Evolutionary conservation across 2,888 invertebrate genomes (phyloP).

Genomic region (Falcaria lacertinaria): DNA sequence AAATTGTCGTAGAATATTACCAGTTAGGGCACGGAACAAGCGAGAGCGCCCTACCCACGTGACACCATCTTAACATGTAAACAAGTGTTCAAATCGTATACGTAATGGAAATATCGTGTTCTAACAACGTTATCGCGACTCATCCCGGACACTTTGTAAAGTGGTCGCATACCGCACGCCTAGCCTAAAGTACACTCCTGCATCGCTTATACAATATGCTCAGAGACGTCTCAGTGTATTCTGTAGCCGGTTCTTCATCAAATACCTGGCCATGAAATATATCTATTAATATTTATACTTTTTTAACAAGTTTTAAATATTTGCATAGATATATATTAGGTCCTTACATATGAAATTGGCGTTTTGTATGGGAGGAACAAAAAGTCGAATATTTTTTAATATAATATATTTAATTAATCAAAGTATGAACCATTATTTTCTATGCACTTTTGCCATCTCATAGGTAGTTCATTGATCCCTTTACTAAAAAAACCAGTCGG

Average conservation of each 20-base stretch:
- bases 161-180: slow-evolving; percentile 66
- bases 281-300: slow-evolving; percentile 14
- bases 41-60: slow-evolving; percentile 57
- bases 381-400: no score
- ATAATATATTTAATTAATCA: no score
- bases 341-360: no score
- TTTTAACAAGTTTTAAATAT: slow-evolving; percentile 5
- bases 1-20: slow-evolving; percentile 37
- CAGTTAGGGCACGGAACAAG: slow-evolving; percentile 33
- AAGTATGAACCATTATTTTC: no score
- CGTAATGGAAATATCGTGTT: slow-evolving; percentile 80
- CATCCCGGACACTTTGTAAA: slow-evolving; percentile 78
- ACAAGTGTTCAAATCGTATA: slow-evolving; percentile 79
- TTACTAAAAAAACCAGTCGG: no score
- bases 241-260: slow-evolving; percentile 48
- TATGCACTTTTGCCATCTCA: no score
- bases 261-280: slow-evolving; percentile 20
- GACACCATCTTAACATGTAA: slow-evolving; percentile 74
- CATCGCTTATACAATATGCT: slow-evolving; percentile 50
- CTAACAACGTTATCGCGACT: slow-evolving; percentile 77
- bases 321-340: no score
- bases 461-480: no score
- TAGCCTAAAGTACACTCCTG: slow-evolving; percentile 42
- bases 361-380: no score
- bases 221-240: slow-evolving; percentile 46